Conservation (phyloP, 2,797 vertebrate genomes). For the Anomalospiza imberbis region DNA sequence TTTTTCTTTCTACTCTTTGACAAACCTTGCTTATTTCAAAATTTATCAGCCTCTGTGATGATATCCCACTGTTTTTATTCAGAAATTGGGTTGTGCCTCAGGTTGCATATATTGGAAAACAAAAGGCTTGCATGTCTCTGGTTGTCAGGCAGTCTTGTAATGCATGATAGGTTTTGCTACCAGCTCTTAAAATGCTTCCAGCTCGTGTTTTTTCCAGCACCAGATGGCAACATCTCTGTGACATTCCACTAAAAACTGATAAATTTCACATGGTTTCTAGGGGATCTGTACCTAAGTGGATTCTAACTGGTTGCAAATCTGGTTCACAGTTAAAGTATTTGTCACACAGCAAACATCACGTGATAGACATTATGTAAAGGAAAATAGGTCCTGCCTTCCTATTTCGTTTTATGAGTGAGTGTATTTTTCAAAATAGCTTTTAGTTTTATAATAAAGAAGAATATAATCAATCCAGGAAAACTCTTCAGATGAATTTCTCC, state of each 20-base stretch:
- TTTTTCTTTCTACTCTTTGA: neutral
- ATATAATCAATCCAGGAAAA: neutral
- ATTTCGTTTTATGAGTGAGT: neutral
- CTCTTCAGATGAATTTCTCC: neutral
- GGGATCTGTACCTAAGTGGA: neutral
- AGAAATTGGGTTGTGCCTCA: neutral
- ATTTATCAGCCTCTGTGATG: neutral
- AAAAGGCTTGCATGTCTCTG: neutral
- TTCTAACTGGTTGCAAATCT: neutral
- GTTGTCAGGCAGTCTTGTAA: conserved; percentile 17
- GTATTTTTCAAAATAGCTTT: neutral
- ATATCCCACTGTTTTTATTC: neutral
- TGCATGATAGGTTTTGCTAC: conserved; percentile 11
- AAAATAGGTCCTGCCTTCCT: neutral
- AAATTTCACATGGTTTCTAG: neutral
- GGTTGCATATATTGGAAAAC: neutral
- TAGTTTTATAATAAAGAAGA: conserved; percentile 2
- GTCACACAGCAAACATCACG: neutral
- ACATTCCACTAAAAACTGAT: neutral
- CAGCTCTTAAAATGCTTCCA: neutral
- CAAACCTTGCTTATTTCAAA: neutral
- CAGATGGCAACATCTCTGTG: neutral
- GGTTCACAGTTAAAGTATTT: neutral
- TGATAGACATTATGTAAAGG: neutral
- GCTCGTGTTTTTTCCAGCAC: neutral